Conservation (phyloP, 1,140 invertebrate genomes). For the honey bee (Apis mellifera) region Amel_HAv3.1 CM009941.2:16166001-16166500, state of each 20-base stretch:
- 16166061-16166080: conserved; percentile 88
- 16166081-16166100: conserved; percentile 91
- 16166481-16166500: conserved; percentile 93
- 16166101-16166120: conserved; percentile 96
- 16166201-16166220: neutral
- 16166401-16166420: conserved; percentile 94
- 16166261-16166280: conserved; percentile 80
- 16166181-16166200: conserved; percentile 88
- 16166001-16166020: conserved; percentile 91
- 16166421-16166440: conserved; percentile 91
- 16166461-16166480: conserved; percentile 95
- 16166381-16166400: conserved; percentile 95
- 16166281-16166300: conserved; percentile 97
- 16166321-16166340: conserved; percentile 91
- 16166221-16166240: no score
- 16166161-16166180: conserved; percentile 98
- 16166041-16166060: conserved; percentile 93
- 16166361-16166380: conserved; percentile 97
- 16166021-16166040: conserved; percentile 93
- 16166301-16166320: conserved; percentile 98
- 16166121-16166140: conserved; percentile 95
- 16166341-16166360: conserved; percentile 94
- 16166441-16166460: conserved; percentile 94
- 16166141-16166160: conserved; percentile 97
- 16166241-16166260: neutral